Evolutionary conservation across 2,797 vertebrate genomes (phyloP).

Genomic region (Labroides dimidiatus): DNA sequence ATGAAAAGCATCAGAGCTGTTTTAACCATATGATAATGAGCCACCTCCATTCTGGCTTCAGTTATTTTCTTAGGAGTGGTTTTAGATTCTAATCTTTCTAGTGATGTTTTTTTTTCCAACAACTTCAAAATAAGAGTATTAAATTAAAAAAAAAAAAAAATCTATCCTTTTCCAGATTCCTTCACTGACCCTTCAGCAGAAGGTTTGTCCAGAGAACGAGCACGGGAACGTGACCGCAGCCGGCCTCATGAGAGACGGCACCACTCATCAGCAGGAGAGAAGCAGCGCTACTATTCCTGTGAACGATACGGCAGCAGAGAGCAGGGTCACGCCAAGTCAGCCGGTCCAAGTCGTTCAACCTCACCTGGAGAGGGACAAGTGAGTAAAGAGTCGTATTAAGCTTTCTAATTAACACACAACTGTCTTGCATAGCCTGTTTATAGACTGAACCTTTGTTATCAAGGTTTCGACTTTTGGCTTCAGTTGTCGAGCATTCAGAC

Average conservation of each 20-base stretch:
- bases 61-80: too few relatives aligned
- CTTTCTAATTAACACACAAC: too few relatives aligned
- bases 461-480: too few relatives aligned
- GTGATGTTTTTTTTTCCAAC: too few relatives aligned
- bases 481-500: too few relatives aligned
- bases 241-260: constrained; percentile 95
- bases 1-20: neutral
- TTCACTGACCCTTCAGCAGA: constrained; percentile 71
- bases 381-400: constrained; percentile 30
- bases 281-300: constrained; percentile 96
- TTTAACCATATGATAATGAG: neutral
- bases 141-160: neutral
- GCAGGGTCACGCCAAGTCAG: constrained; percentile 85
- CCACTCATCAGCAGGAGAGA: constrained; percentile 91
- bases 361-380: constrained; percentile 93
- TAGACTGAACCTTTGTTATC: too few relatives aligned
- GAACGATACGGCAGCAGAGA: constrained; percentile 95
- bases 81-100: too few relatives aligned
- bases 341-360: constrained; percentile 89
- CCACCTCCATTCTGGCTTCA: neutral
- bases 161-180: constrained; percentile 28
- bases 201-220: constrained; percentile 79
- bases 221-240: constrained; percentile 90
- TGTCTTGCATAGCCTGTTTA: too few relatives aligned
- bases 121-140: too few relatives aligned